Percentiles rank a stretch among this genome's conserved stretches.
Conservation (phyloP, 2,113 vertebrate genomes). For the Balaeniceps rex region DNA sequence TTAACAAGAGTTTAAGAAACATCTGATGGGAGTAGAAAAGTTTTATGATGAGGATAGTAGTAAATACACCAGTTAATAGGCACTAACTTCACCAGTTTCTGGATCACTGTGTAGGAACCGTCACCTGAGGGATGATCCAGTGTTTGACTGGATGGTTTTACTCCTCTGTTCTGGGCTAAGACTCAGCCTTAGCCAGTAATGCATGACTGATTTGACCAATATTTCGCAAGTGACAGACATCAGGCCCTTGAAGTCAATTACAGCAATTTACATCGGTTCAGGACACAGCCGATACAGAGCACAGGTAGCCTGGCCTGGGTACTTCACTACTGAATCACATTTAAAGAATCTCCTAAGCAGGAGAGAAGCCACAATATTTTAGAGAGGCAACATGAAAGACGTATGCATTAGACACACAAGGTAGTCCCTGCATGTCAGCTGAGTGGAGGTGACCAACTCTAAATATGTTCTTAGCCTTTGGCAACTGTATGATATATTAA, state of each 20-base stretch:
- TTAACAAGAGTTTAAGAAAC: not conserved
- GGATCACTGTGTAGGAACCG: not conserved
- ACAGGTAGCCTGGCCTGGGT: not conserved
- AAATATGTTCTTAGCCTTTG: not conserved
- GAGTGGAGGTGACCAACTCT: not conserved
- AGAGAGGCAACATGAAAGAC: not conserved
- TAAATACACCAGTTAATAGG: not conserved
- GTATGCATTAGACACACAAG: fast-evolving
- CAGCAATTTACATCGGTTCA: not conserved
- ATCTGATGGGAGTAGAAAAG: not conserved
- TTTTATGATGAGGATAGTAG: not conserved
- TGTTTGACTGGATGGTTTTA: not conserved
- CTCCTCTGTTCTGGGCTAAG: not conserved
- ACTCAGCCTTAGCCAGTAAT: not conserved
- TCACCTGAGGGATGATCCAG: not conserved
- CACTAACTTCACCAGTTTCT: not conserved
- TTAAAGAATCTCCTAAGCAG: not conserved
- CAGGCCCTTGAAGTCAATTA: not conserved
- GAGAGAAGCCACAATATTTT: not conserved
- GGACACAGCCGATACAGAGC: not conserved
- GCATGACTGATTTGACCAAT: not conserved
- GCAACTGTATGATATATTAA: not conserved
- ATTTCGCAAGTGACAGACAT: not conserved
- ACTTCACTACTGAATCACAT: not conserved
- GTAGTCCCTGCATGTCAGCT: fast-evolving